Base-by-base conservation (phyloP, 2,113 vertebrate species). In the Cairina moschata region DNA sequence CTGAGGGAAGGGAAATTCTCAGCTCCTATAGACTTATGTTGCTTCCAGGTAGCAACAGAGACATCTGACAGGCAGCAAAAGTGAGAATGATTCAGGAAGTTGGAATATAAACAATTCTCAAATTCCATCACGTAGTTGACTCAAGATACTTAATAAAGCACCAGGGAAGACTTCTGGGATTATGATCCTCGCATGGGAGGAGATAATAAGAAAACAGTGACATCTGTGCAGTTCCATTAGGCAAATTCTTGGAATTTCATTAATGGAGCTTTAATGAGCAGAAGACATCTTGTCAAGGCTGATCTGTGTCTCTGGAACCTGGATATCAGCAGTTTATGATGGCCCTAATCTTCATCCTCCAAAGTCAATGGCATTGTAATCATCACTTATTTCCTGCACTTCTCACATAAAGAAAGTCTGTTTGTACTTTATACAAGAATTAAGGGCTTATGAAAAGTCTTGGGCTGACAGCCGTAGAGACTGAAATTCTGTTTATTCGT, bases 101-200 rank as follows among this genome's bases (percentile, higher is more conserved):
- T 44, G 67, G 71, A 83, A 67, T 81, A 78, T 26, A 73, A 95
- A 83, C 86, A 90, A 88, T 86, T 93, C 75, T 83, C 63, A 59
- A 80, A 74, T 80, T 83, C 59, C 68, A 67, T 65, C n/a, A 74
- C 32, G 28, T 17, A 80, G 28, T 42, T 5, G 2, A 65, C 62
- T 69, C 0, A 1, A 84, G 48, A 71, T 91, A 54, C 69, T 86
- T 90, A 80, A 85, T 71, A 83, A 95, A 94, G 59, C 55, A 85
- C 25, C 29, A 72, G 72, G 56, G 68, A 91, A 68, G 79, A 48
- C 16, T 73, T 65, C 34, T 79, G 48, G 29, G 28, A 52, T 83
- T 90, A 59, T 78, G 65, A 46, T 54, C 87, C 52, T 54, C 81
- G n/a, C 48, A 32, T 9, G 44, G 77, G 91, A 68, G 15, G 42